Evolutionary conservation across 1,140 invertebrate species (phyloP), one percentile per base, ranked within the genome.

Genomic region (Drosophila busckii): DNA sequence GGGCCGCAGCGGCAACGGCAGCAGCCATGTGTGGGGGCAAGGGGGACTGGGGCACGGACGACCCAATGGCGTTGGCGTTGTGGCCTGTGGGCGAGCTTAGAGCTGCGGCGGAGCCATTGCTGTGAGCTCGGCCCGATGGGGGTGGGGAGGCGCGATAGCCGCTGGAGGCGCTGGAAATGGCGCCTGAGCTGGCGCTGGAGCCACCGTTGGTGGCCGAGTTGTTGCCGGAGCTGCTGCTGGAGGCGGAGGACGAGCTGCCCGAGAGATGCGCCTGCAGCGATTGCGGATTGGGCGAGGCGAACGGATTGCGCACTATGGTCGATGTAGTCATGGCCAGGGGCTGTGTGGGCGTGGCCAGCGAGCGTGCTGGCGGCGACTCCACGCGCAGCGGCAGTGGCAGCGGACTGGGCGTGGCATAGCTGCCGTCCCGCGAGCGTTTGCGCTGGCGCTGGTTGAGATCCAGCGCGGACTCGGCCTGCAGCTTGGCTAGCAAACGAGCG

Each of bases 381-480:
- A 26, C 28, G 7, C 68, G 68, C 50, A 85, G 88, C 84, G 88
- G 75, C 70, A 85, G 88, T 80, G 89, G 75, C 70, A 89, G 85
- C 87, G 88, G 89, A 88, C 85, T 88, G 84, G 80, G 88, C 58
- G 65, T 88, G 78, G 62, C 89, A 87, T 61, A 88, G 87, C 31
- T 83, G 55, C 84, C 88, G 17, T 86, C 84, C 2, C 73, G 32
- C 4, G 84, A 86, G 12, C 84, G 70, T 19, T 86, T 86, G 10
- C 84, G 52, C 48, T 84, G 78, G 0, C 73, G 62, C 49, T 68
- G 80, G 22, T 84, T 85, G 4, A 83, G 41, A 53, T 83, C 70
- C 15, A 84, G 5, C 13, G 65, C 63, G 4, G 41, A 34, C 2
- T 75, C 64, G 5, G 29, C 44, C 17, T 45, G 73, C 25, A 42